Conservation (phyloP, 2,113 vertebrate species). For the Procavia capensis region DNA sequence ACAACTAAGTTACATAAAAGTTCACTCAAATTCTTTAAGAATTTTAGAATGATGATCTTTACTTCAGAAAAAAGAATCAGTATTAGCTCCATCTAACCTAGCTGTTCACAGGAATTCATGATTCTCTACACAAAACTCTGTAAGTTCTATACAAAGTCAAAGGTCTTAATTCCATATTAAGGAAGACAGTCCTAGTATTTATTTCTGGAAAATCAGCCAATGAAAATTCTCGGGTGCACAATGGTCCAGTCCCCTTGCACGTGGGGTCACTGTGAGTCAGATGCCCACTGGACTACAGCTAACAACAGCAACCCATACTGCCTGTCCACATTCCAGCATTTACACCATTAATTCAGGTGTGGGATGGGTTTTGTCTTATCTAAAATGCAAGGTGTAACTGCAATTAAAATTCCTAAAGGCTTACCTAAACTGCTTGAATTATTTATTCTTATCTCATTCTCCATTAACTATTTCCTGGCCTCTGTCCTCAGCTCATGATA, state of each 20-base stretch:
- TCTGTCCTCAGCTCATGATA: neutral
- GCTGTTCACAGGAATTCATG: neutral
- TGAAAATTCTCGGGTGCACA: no score
- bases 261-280: no score
- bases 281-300: no score
- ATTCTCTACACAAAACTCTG: neutral
- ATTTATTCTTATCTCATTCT: conserved; percentile 10
- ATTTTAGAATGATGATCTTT: conserved; percentile 4
- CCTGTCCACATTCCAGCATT: neutral
- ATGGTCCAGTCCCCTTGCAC: no score
- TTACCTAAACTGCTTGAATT: neutral
- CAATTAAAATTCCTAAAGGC: conserved; percentile 14
- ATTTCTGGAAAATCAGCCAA: no score
- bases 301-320: neutral
- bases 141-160: neutral
- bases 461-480: neutral
- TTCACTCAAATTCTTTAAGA: neutral
- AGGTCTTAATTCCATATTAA: neutral
- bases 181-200: no score
- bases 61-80: neutral
- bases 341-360: neutral
- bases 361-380: neutral
- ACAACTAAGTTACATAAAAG: conserved; percentile 27
- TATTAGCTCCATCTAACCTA: neutral
- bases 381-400: conserved; percentile 7